Percentiles rank a stretch among this genome's conserved stretches.
Evolutionary conservation across 2,888 invertebrate genomes (phyloP).

Genomic region (Andrena dorsata): DNA sequence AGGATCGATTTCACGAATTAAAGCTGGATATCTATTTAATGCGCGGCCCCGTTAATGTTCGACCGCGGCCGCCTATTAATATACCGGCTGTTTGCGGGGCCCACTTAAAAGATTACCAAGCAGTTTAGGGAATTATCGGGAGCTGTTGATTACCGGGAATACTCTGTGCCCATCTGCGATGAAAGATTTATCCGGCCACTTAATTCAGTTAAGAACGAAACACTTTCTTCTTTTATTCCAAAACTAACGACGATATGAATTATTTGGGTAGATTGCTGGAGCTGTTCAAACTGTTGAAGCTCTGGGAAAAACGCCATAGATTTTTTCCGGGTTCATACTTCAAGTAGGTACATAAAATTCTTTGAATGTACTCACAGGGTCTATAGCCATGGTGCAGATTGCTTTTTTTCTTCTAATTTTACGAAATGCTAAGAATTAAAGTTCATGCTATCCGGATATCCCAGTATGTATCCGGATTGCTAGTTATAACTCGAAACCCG

Average conservation of each 20-base stretch:
- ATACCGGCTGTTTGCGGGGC: slow-evolving; percentile 34
- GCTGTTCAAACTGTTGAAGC: background rate
- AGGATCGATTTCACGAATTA: slow-evolving; percentile 67
- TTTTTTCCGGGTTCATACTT: no score
- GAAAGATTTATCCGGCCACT: slow-evolving; percentile 11
- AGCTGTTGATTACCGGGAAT: slow-evolving; percentile 29
- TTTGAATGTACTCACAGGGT: background rate
- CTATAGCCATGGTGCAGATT: background rate
- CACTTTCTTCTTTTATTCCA: background rate
- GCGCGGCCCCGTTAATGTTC: slow-evolving; percentile 34
- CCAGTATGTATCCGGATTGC: no score
- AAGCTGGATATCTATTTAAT: slow-evolving; percentile 62
- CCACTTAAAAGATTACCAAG: slow-evolving; percentile 59
- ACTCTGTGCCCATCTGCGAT: slow-evolving; percentile 15
- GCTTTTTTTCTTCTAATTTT: no score
- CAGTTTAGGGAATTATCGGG: slow-evolving; percentile 45
- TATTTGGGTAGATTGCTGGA: background rate
- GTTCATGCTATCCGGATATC: no score
- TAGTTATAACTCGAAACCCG: no score
- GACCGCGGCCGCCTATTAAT: slow-evolving; percentile 48
- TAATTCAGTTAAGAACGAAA: background rate
- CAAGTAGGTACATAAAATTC: background rate
- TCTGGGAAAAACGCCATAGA: background rate
- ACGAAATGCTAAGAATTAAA: no score
- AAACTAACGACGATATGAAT: background rate